A percentile compares a stretch with the other conserved stretches of the same genome.
These are phyloP conservation scores for Sycophila texana DNA, from an alignment of 2,888 invertebrate species.

Conservation along the genomic window DNA sequence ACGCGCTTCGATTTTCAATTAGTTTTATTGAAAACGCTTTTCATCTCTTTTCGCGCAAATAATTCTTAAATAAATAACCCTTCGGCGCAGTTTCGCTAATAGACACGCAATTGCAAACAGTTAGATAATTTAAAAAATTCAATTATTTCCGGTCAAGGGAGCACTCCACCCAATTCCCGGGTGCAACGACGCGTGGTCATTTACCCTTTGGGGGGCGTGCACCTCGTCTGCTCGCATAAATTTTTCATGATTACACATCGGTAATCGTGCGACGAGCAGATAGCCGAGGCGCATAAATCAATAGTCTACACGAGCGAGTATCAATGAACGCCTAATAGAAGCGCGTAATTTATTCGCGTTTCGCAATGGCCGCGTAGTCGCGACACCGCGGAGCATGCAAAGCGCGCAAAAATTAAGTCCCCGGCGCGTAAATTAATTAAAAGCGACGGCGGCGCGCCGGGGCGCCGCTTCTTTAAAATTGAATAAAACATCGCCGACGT, in stretches of 20 bases:
- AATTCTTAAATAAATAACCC: too few relatives aligned
- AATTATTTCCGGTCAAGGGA: too few relatives aligned
- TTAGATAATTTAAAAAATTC: too few relatives aligned
- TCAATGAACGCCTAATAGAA: slow-evolving; percentile 32
- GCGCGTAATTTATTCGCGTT: slow-evolving; percentile 42
- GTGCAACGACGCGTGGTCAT: too few relatives aligned
- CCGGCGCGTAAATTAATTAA: slow-evolving; percentile 50
- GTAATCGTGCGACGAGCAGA: slow-evolving; percentile 26
- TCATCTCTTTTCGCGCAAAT: too few relatives aligned
- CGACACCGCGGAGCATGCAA: slow-evolving; percentile 10
- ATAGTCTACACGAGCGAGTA: slow-evolving; percentile 15
- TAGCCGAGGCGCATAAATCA: slow-evolving; percentile 14
- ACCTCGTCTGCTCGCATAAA: slow-evolving; percentile 9
- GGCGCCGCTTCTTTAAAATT: slow-evolving; percentile 32
- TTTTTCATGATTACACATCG: slow-evolving; percentile 16
- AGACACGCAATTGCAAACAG: too few relatives aligned
- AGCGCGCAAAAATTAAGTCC: slow-evolving; percentile 42
- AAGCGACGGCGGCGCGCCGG: background rate
- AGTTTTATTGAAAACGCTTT: too few relatives aligned
- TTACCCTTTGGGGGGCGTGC: too few relatives aligned
- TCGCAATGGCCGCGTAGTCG: slow-evolving; percentile 8
- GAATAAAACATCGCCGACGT: slow-evolving; percentile 45
- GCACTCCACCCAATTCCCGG: too few relatives aligned
- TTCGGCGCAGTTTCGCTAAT: too few relatives aligned
- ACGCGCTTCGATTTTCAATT: too few relatives aligned